phyloP scores from a whole-genome alignment of 2,888 invertebrate genomes.

The Laothoe populi region DNA sequence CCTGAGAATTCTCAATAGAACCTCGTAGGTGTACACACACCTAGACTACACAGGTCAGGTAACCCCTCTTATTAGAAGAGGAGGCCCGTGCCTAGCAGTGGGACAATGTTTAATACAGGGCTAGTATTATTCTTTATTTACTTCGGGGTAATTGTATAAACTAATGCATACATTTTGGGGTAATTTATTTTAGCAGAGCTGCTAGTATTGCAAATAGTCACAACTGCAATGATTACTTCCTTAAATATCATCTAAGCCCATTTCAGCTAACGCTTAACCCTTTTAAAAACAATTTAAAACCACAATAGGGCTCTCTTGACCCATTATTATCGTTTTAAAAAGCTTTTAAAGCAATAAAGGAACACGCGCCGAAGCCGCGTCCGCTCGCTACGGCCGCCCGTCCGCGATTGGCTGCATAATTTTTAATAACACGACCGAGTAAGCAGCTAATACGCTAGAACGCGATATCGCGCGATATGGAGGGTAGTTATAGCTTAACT shows the following conservation, averaged over 20 bases:
- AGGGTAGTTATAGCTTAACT: conserved; percentile 64
- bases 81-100: no score
- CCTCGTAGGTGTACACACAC: no score
- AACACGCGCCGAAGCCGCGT: conserved; percentile 64
- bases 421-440: conserved; percentile 83
- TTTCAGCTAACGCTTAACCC: conserved; percentile 19
- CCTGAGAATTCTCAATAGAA: no score
- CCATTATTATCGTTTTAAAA: conserved; percentile 70
- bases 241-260: background rate
- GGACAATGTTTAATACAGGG: no score
- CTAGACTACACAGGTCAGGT: no score
- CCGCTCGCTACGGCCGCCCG: conserved; percentile 52
- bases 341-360: conserved; percentile 66
- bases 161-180: no score
- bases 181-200: background rate
- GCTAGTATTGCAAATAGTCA: background rate
- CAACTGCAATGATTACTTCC: background rate
- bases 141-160: no score
- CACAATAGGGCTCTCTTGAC: conserved; percentile 41
- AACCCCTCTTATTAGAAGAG: no score
- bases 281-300: conserved; percentile 36
- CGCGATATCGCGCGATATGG: conserved; percentile 54
- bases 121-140: no score
- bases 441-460: conserved; percentile 82
- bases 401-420: conserved; percentile 72